Conservation (phyloP, 2,797 vertebrate genomes). For the Megalops cyprinoides region DNA sequence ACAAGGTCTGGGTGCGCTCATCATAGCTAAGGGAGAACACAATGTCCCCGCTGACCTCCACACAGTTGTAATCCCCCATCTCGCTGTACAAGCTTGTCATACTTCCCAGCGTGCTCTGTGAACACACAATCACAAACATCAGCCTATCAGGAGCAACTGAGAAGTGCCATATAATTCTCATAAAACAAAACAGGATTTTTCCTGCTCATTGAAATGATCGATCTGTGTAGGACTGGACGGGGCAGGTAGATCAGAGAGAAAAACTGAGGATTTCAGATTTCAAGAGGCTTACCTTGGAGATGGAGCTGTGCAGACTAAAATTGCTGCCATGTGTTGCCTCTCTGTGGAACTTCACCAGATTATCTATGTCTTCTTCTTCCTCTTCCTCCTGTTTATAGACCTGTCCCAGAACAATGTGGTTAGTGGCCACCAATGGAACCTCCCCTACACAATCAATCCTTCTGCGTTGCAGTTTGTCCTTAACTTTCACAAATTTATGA, state of each 20-base stretch:
- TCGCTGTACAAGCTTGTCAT: conserved; percentile 95
- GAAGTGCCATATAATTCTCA: background rate
- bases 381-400: conserved; percentile 64
- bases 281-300: conserved; percentile 63
- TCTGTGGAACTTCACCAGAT: conserved; percentile 88
- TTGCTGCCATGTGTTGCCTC: conserved; percentile 74
- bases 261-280: no score
- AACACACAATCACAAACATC: conserved; percentile 37
- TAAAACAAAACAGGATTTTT: background rate
- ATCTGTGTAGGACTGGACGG: no score
- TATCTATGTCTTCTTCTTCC: conserved; percentile 95
- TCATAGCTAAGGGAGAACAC: conserved; percentile 86
- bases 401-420: background rate
- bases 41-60: conserved; percentile 88
- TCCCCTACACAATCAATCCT: background rate
- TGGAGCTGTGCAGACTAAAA: conserved; percentile 72
- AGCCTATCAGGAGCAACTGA: background rate
- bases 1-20: conserved; percentile 78
- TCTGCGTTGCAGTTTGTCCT: background rate
- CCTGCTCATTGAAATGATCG: background rate
- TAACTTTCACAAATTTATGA: background rate
- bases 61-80: conserved; percentile 86
- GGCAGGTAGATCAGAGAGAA: no score
- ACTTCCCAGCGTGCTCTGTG: conserved; percentile 87
- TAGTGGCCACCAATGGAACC: background rate